phyloP scores from a whole-genome alignment of 2,888 invertebrate species.

The Ectemnius continuus region DNA sequence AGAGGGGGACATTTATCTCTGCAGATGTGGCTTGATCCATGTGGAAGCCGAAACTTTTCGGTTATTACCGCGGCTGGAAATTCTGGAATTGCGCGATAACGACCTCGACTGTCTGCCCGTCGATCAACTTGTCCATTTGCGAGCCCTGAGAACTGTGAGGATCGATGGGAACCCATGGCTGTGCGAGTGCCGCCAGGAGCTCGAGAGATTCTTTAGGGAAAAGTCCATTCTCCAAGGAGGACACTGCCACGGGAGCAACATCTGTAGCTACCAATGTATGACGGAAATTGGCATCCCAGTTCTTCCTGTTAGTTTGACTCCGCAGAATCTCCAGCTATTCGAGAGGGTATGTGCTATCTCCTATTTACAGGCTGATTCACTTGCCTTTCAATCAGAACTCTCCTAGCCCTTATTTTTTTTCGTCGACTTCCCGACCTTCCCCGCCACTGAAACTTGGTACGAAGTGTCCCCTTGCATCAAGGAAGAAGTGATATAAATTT shows the following conservation, averaged over 20 bases:
- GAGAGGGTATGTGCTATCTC: conserved; percentile 38
- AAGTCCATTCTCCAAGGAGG: conserved; percentile 48
- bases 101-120: conserved; percentile 67
- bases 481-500: no score
- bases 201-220: conserved; percentile 55
- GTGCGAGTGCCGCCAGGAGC: conserved; percentile 59
- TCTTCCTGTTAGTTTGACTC: conserved; percentile 35
- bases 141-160: conserved; percentile 52
- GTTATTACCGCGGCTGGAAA: conserved; percentile 53
- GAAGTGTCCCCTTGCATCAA: no score
- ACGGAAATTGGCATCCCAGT: conserved; percentile 57
- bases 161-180: conserved; percentile 69
- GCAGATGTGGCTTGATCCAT: conserved; percentile 56
- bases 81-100: conserved; percentile 64
- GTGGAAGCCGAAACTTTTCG: conserved; percentile 64
- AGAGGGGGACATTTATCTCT: conserved; percentile 8
- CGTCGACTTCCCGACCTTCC: no score
- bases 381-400: no score
- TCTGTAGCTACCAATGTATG: conserved; percentile 61
- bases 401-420: no score
- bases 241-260: conserved; percentile 27
- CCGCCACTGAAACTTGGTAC: no score
- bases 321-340: conserved; percentile 8
- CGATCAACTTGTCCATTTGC: conserved; percentile 56
- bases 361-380: no score